Evolutionary conservation across 2,888 invertebrate genomes (phyloP).

Genomic region (Eustalomyia histrio): DNA sequence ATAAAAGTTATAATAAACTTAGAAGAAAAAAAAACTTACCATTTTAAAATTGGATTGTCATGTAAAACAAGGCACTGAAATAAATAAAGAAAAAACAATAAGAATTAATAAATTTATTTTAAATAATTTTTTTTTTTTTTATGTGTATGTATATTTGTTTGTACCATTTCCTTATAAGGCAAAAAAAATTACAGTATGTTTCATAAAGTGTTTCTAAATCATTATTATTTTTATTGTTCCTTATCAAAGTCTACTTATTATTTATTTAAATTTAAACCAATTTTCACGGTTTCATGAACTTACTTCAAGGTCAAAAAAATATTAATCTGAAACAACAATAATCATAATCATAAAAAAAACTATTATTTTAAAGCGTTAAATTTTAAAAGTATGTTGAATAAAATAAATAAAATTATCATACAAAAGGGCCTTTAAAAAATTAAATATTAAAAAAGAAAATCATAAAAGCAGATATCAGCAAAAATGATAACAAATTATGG

Average conservation of each 20-base stretch:
- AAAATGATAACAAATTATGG: background rate
- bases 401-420: constrained; percentile 1
- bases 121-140: too few relatives aligned
- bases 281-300: constrained; percentile 39
- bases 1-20: too few relatives aligned
- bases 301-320: constrained; percentile 49
- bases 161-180: constrained; percentile 14
- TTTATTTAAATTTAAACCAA: constrained; percentile 1
- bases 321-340: constrained; percentile 8
- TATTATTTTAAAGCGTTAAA: background rate
- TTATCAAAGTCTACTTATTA: background rate
- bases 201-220: background rate
- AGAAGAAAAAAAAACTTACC: too few relatives aligned
- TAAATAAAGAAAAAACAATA: background rate
- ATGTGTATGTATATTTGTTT: background rate
- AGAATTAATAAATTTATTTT: too few relatives aligned
- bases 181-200: background rate
- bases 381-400: background rate
- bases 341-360: constrained; percentile 11
- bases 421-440: background rate
- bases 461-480: constrained; percentile 4
- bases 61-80: background rate
- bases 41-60: background rate
- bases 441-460: background rate
- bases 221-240: background rate